A percentile compares a stretch with the other conserved stretches of the same genome.
These are phyloP conservation scores for Lates japonicus DNA, from an alignment of 2,797 vertebrate species.

Conservation along the genomic window DNA sequence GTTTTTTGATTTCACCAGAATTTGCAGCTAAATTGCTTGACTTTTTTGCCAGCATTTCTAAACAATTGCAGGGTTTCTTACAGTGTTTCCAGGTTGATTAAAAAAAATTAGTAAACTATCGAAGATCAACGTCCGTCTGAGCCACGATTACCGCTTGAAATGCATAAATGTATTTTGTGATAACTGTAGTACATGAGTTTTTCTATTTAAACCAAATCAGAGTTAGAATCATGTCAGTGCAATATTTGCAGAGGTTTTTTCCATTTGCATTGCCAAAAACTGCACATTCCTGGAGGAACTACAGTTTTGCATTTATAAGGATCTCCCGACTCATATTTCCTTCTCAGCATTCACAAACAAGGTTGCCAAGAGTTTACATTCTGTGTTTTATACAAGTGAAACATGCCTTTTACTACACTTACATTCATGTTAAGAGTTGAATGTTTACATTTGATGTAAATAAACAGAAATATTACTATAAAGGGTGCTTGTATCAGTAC, in stretches of 20 bases:
- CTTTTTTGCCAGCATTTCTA: slow-evolving; percentile 70
- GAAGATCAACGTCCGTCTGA: slow-evolving; percentile 47
- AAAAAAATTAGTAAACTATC: slow-evolving; percentile 17
- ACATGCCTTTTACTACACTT: slow-evolving; percentile 85
- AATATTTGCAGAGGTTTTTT: slow-evolving; percentile 12
- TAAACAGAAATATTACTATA: slow-evolving; percentile 76
- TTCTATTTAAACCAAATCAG: slow-evolving; percentile 47
- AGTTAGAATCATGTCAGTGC: slow-evolving; percentile 27
- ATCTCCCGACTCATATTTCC: slow-evolving; percentile 46
- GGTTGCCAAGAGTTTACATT: slow-evolving; percentile 80
- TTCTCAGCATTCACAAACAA: slow-evolving; percentile 71
- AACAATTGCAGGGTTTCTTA: slow-evolving; percentile 69
- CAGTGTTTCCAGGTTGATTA: slow-evolving; percentile 41
- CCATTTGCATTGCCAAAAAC: slow-evolving; percentile 39
- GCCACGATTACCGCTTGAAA: slow-evolving; percentile 51
- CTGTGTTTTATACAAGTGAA: slow-evolving; percentile 84
- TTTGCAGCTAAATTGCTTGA: slow-evolving; percentile 59
- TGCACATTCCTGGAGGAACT: slow-evolving; percentile 61
- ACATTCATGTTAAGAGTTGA: slow-evolving; percentile 82
- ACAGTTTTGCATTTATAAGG: slow-evolving; percentile 39
- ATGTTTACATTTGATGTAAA: slow-evolving; percentile 86
- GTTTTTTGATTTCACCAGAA: slow-evolving; percentile 40
- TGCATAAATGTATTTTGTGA: slow-evolving; percentile 69
- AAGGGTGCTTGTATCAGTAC: background rate
- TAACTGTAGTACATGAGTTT: slow-evolving; percentile 50